Base-by-base conservation (phyloP, 2,797 vertebrate species). In the Siniperca scherzeri region DNA sequence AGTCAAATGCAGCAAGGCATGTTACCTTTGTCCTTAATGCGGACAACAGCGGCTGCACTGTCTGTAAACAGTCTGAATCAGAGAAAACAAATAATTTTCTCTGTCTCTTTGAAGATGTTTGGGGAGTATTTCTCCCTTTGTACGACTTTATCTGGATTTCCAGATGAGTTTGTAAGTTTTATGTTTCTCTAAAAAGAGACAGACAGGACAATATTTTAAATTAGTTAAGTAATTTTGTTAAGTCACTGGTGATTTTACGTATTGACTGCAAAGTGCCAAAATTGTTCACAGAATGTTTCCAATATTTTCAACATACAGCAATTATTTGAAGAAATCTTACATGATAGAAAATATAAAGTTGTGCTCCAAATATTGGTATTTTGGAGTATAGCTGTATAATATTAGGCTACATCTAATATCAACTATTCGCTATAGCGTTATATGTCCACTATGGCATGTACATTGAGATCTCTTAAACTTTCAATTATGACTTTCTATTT, bases 1-100 rank as follows among this genome's bases (percentile, higher is more conserved):
- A 46, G 52, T 38, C 2, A 70, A 69, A 79, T 44, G 9, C n/a
- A 67, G n/a, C 22, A 33, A 86, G 75, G 59, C 11, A 75, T 52
- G 67, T 68, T 19, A 62, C 62, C 60, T 81, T 59, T 86, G 55
- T 66, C 48, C 75, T 38, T 8, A 25, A 25, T 80, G 27, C 56
- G 0, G 42, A 46, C 12, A 69, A 59, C 7, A 14, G 36, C 46
- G 27, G 38, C 44, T 25, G 36, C 55, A 69, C 10, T 69, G 13
- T 30, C 38, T 59, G 21, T 61, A 44, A 83, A 61, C 61, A 30
- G 1, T 46, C 16, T 52, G 17, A 62, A 27, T 65, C 30, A 61
- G 46, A 70, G 6, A 53, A 33, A 27, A 62, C 17, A 16, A 79
- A 46, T 16, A 48, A 44, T 59, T 60, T 68, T 71, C 19, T 53